Percentiles rank a stretch among this genome's conserved stretches.
phyloP scores from a whole-genome alignment of 1,140 invertebrate species.

The Galendromus occidentalis region DNA sequence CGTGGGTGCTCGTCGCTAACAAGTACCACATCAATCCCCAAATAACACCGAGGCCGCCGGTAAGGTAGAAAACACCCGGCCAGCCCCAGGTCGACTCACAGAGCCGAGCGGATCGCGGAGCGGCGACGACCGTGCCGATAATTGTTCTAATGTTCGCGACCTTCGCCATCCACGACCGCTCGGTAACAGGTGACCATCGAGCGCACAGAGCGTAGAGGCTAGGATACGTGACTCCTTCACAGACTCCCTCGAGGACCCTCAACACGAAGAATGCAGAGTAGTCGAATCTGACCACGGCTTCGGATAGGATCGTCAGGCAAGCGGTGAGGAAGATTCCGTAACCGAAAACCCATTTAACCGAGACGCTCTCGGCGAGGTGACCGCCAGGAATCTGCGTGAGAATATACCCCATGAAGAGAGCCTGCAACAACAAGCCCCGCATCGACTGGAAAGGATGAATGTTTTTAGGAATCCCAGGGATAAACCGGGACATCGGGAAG shows the following conservation, averaged over 20 bases:
- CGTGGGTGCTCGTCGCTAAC: not conserved
- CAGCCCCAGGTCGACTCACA: not conserved
- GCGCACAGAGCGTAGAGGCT: slow-evolving; percentile 12
- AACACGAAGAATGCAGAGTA: not conserved
- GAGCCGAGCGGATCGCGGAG: slow-evolving; percentile 1
- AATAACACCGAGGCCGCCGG: not conserved
- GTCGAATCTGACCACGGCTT: not conserved
- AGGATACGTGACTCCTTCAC: slow-evolving; percentile 14
- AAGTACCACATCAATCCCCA: not conserved
- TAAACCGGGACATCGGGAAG: not conserved
- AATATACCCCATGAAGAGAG: slow-evolving; percentile 13
- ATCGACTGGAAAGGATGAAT: too few relatives aligned
- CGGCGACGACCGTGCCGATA: slow-evolving; percentile 11
- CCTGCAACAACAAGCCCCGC: slow-evolving; percentile 8
- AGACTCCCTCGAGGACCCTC: slow-evolving; percentile 10
- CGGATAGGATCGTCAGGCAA: slow-evolving; percentile 43
- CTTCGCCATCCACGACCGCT: not conserved
- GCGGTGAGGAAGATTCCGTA: slow-evolving; percentile 56
- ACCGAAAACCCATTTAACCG: slow-evolving; percentile 35
- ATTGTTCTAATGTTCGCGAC: slow-evolving; percentile 9
- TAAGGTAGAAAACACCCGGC: slow-evolving; percentile 14
- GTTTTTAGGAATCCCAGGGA: slow-evolving; percentile 14
- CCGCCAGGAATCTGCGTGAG: slow-evolving; percentile 13
- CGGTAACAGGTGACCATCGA: slow-evolving; percentile 8
- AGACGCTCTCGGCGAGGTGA: slow-evolving; percentile 12